Evolutionary conservation across 1,140 invertebrate species (phyloP), one percentile per base, ranked within the genome.

Genomic region (Lordiphosa collinella): DNA sequence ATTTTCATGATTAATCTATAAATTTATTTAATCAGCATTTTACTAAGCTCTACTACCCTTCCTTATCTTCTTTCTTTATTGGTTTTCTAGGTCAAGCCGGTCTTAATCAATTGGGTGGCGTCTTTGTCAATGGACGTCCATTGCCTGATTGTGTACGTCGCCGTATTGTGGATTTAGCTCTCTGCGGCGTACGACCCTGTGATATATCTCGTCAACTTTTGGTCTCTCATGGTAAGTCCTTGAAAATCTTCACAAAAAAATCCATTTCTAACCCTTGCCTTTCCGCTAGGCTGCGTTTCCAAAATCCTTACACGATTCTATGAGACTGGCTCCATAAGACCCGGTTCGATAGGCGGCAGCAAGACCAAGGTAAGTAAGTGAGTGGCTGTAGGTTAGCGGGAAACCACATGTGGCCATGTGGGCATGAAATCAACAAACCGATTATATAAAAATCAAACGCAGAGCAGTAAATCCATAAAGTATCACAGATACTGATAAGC

Each of bases 231-330:
- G 98, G 98, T 63, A 58, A 80, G 69, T 73, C 11, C 6, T 0
- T 0, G 0, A 1, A 10, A 54, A 55, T 43, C n/a, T n/a, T n/a
- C n/a, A n/a, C n/a, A n/a, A n/a, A n/a, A n/a, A n/a, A n/a, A n/a
- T n/a, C n/a, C n/a, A n/a, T n/a, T n/a, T n/a, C n/a, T n/a, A 9
- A 52, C 5, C 5, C 14, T 14, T 5, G 22, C 53, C 29, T 12
- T 8, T 57, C 9, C 29, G 10, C 16, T 90, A 89, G 88, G 88
- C 31, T 96, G 95, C 86, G 96, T 98, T n/a, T 98, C 96, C 8
- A 99, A 99, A 91, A 99, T 99, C 63, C 91, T 99, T 8, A 98
- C 97, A 2, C 92, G 98, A 57, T 99, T 98, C 90, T 98, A 98
- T 86, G 96, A 98, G 90, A 98, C 96, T 5, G 96, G 96, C 1